phyloP scores from a whole-genome alignment of 1,140 invertebrate genomes.

The Euwallacea similis region DNA sequence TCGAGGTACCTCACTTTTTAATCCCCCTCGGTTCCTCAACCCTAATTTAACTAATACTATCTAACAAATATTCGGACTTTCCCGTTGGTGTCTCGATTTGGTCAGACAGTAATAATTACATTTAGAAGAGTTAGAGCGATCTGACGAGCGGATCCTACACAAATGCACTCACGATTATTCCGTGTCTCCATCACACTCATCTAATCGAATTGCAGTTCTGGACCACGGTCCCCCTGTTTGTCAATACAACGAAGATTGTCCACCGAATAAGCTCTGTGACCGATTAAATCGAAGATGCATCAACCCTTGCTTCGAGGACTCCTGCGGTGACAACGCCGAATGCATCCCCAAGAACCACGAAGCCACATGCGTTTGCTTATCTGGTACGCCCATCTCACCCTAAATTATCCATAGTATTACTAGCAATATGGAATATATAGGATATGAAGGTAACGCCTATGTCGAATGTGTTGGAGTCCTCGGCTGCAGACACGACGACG shows the following conservation, averaged over 20 bases:
- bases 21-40: too few species aligned
- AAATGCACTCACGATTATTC: not conserved
- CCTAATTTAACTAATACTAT: too few species aligned
- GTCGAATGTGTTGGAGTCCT: constrained; percentile 68
- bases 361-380: constrained; percentile 74
- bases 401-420: too few species aligned
- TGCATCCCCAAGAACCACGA: constrained; percentile 77
- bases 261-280: constrained; percentile 78
- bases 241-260: constrained; percentile 88
- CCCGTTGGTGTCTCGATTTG: too few species aligned
- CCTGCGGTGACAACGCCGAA: constrained; percentile 82
- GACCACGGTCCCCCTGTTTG: constrained; percentile 73
- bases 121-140: too few species aligned
- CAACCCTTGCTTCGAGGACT: constrained; percentile 79
- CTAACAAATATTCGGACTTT: too few species aligned
- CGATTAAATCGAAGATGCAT: constrained; percentile 78
- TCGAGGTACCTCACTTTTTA: too few species aligned
- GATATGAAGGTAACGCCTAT: constrained; percentile 76
- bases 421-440: not conserved
- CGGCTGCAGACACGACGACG: constrained; percentile 69
- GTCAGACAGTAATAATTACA: too few species aligned
- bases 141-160: too few species aligned
- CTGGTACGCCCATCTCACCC: constrained; percentile 54
- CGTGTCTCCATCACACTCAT: not conserved
- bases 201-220: constrained; percentile 56